Evolutionary conservation across 2,888 invertebrate species (phyloP).

Genomic region (Drosophila suboccidentalis): DNA sequence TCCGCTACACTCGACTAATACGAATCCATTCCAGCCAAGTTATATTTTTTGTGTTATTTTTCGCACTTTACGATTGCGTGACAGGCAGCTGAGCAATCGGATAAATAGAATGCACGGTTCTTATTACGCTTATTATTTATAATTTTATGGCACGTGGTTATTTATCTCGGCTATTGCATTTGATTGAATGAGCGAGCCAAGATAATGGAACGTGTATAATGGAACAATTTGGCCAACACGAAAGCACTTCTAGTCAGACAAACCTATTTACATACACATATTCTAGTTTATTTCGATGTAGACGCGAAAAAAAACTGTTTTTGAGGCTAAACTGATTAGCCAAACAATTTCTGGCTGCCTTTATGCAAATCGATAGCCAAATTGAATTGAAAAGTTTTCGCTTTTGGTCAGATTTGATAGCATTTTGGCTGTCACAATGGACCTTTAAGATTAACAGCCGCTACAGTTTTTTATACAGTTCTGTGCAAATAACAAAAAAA

Average conservation of each 20-base stretch:
- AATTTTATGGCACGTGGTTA: constrained; percentile 56
- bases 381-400: constrained; percentile 54
- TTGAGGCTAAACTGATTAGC: constrained; percentile 16
- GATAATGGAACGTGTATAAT: constrained; percentile 43
- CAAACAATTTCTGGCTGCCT: constrained; percentile 22
- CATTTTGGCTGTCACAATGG: constrained; percentile 10
- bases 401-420: constrained; percentile 22
- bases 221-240: constrained; percentile 19
- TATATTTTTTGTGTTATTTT: constrained; percentile 13
- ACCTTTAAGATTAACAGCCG: background rate
- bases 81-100: constrained; percentile 12
- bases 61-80: constrained; percentile 28
- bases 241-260: background rate
- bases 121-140: constrained; percentile 53
- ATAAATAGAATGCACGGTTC: constrained; percentile 17
- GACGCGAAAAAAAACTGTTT: no score
- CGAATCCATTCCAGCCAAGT: background rate
- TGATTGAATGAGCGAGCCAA: constrained; percentile 38
- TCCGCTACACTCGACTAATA: background rate
- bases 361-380: constrained; percentile 53
- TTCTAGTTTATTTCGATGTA: background rate
- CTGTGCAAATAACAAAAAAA: background rate
- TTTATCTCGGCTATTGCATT: constrained; percentile 54
- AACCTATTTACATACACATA: background rate
- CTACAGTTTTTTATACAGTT: background rate